These are phyloP conservation scores for Apis laboriosa DNA, from an alignment of 1,140 invertebrate species.

Conservation along the genomic window DNA sequence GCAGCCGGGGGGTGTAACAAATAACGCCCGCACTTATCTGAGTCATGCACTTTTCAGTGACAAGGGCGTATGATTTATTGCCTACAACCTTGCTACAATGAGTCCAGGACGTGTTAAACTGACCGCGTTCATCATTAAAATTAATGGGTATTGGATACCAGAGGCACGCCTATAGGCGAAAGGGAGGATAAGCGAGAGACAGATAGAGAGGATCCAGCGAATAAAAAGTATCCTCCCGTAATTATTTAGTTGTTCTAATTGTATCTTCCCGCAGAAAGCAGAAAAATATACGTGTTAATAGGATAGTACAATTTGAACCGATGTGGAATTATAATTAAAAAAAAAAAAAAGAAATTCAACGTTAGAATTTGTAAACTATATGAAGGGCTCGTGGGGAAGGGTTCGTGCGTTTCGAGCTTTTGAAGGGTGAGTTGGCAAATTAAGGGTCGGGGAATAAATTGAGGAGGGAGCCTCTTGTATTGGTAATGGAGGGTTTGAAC, in stretches of 20 bases:
- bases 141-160: conserved; percentile 72
- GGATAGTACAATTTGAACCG: too few species aligned
- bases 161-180: conserved; percentile 24
- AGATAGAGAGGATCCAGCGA: conserved; percentile 6
- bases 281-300: not conserved
- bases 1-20: conserved; percentile 48
- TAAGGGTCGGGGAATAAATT: not conserved
- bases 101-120: conserved; percentile 72
- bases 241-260: conserved; percentile 33
- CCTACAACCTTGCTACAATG: conserved; percentile 66
- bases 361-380: not conserved
- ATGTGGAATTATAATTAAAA: too few species aligned
- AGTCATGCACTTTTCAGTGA: conserved; percentile 67
- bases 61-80: conserved; percentile 67
- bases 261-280: not conserved
- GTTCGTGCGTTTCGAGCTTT: not conserved
- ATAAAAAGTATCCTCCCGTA: conserved; percentile 6
- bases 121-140: conserved; percentile 75
- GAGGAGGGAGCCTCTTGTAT: not conserved
- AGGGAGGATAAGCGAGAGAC: conserved; percentile 29
- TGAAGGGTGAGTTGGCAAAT: conserved; percentile 2
- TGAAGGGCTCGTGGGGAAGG: not conserved
- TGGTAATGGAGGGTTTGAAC: conserved; percentile 1
- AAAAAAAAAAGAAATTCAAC: too few species aligned
- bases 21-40: conserved; percentile 66